Conservation (phyloP, 2,113 vertebrate genomes). For the Furnarius figulus region DNA sequence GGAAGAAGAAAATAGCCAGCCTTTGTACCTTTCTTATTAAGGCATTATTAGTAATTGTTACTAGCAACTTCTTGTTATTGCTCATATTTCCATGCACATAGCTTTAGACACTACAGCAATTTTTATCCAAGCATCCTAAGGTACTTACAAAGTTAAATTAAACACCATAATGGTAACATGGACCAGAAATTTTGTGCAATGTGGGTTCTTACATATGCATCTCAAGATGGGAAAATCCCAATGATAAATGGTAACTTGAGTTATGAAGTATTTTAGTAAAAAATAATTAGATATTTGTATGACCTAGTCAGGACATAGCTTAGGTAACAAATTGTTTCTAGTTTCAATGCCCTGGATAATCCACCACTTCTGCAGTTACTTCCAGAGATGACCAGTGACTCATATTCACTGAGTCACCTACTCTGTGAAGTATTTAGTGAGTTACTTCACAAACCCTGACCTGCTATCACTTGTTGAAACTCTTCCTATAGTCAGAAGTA, state of each 20-base stretch:
- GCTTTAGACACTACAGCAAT: not conserved
- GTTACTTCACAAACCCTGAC: not conserved
- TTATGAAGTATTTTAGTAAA: not conserved
- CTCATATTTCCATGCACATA: not conserved
- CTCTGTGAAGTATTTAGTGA: not conserved
- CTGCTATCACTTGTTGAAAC: not conserved
- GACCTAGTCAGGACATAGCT: not conserved
- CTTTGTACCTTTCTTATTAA: not conserved
- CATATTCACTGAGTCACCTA: not conserved
- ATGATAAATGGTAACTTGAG: not conserved
- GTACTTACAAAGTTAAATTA: not conserved
- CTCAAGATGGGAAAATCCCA: not conserved
- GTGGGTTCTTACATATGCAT: not conserved
- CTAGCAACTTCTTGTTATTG: not conserved
- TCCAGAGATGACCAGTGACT: not conserved
- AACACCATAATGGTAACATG: not conserved
- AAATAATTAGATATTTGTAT: not conserved
- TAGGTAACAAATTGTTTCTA: not conserved
- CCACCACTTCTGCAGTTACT: not conserved
- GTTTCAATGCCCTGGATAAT: not conserved
- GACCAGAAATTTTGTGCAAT: not conserved
- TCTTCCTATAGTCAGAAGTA: not conserved
- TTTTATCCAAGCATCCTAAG: not conserved
- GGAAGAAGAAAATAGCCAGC: not conserved
- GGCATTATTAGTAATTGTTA: not conserved